Evolutionary conservation across 2,888 invertebrate genomes (phyloP).

Genomic region (Oligia strigilis): DNA sequence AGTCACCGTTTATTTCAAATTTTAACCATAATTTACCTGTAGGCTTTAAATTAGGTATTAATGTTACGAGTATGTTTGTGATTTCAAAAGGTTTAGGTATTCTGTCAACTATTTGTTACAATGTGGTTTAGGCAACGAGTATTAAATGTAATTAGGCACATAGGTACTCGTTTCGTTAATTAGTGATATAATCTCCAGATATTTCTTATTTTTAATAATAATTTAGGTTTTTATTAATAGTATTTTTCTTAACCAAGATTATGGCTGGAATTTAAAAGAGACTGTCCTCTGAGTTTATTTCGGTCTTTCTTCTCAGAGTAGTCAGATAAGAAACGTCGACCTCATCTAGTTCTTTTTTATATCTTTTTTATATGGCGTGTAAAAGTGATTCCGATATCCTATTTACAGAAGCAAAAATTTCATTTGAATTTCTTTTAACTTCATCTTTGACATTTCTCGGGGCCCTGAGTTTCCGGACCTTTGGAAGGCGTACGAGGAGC

Average conservation of each 20-base stretch:
- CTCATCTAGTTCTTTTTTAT: no score
- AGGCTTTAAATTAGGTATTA: slow-evolving; percentile 8
- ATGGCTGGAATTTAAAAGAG: no score
- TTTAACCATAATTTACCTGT: slow-evolving; percentile 28
- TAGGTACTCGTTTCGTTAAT: not conserved
- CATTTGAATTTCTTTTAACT: not conserved
- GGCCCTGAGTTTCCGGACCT: no score
- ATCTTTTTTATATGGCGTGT: no score
- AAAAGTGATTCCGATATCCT: no score
- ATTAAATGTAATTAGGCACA: not conserved
- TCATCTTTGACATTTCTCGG: no score
- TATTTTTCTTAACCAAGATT: no score
- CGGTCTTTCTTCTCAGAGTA: no score
- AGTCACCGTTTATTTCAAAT: slow-evolving; percentile 33
- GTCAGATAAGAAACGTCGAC: no score
- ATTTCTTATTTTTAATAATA: not conserved
- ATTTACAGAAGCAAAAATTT: no score
- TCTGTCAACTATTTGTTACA: not conserved
- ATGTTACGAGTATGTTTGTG: not conserved
- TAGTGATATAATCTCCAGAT: not conserved
- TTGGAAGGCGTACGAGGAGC: no score
- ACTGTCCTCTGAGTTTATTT: no score
- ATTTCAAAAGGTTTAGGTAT: not conserved
- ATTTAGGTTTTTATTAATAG: not conserved
- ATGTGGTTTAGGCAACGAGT: not conserved